Conservation (phyloP, 2,797 vertebrate genomes). For the Lophotriccus pileatus region DNA sequence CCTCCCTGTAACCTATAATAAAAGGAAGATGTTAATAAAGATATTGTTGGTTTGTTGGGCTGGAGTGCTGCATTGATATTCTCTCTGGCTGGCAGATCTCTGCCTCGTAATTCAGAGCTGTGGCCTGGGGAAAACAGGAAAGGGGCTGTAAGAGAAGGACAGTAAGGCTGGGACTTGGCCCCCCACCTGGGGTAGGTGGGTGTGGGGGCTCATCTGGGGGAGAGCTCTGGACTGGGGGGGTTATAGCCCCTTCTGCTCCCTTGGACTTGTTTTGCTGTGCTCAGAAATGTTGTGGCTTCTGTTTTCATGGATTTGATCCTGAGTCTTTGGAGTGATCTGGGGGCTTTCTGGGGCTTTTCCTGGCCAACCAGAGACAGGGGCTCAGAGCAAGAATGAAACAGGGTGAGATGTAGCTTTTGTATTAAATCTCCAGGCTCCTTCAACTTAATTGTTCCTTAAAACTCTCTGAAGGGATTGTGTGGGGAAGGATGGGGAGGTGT, state of each 20-base stretch:
- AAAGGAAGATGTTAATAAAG: not conserved
- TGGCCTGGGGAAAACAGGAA: not conserved
- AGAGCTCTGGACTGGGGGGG: not conserved
- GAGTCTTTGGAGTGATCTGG: not conserved
- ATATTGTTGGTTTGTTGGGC: not conserved
- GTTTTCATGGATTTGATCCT: not conserved
- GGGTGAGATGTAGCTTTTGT: not conserved
- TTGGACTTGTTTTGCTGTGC: not conserved
- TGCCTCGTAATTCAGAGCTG: not conserved
- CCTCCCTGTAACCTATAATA: not conserved
- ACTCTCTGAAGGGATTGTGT: fast-evolving
- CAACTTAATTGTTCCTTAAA: not conserved
- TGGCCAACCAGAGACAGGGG: not conserved
- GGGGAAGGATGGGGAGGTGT: not conserved
- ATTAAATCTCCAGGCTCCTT: not conserved
- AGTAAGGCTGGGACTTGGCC: not conserved
- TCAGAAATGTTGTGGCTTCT: not conserved
- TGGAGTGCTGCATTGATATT: not conserved
- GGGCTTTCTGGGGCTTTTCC: not conserved
- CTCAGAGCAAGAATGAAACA: not conserved
- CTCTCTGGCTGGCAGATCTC: not conserved
- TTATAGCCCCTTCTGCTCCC: not conserved
- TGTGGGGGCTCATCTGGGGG: not conserved
- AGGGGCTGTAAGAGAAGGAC: not conserved
- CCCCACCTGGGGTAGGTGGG: not conserved